These are phyloP conservation scores for Dryobota labecula DNA, from an alignment of 2,888 invertebrate species.

Conservation along the genomic window DNA sequence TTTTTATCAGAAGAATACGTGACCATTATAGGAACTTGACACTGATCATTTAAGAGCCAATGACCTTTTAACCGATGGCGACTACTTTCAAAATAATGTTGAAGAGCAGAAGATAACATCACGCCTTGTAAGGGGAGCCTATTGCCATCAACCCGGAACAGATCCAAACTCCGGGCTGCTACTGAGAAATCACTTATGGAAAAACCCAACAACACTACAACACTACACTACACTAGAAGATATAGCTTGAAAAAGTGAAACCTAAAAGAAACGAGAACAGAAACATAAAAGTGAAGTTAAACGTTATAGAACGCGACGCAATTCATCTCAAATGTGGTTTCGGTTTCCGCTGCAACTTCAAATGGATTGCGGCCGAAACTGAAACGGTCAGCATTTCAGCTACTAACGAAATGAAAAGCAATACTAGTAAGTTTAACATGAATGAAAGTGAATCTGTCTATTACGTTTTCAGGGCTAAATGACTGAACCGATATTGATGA, in stretches of 20 bases:
- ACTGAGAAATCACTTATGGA: not conserved
- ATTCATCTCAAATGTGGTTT: slow-evolving; percentile 28
- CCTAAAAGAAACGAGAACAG: not conserved
- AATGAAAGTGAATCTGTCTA: not conserved
- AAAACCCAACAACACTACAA: not conserved
- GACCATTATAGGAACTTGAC: slow-evolving; percentile 1
- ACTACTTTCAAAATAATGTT: not conserved
- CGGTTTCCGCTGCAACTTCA: not conserved
- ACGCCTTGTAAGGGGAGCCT: not conserved
- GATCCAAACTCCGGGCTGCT: not conserved
- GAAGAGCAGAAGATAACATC: not conserved
- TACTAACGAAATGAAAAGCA: slow-evolving; percentile 12
- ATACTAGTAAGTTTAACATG: slow-evolving; percentile 9
- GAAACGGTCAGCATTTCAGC: slow-evolving; percentile 18
- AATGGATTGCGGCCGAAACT: slow-evolving; percentile 11
- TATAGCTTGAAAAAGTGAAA: slow-evolving; percentile 11
- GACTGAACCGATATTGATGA: not conserved
- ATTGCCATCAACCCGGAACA: not conserved
- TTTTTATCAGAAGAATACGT: slow-evolving; percentile 30
- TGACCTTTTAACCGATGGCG: not conserved
- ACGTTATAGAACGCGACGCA: slow-evolving; percentile 10
- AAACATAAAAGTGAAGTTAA: slow-evolving; percentile 27
- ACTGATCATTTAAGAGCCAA: slow-evolving; percentile 10
- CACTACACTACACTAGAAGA: not conserved
- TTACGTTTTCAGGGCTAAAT: not conserved